Percentiles rank a stretch among this genome's conserved stretches.
These are phyloP conservation scores for Pipistrellus pipistrellus DNA, from an alignment of 2,797 vertebrate species.

Conservation along the genomic window DNA sequence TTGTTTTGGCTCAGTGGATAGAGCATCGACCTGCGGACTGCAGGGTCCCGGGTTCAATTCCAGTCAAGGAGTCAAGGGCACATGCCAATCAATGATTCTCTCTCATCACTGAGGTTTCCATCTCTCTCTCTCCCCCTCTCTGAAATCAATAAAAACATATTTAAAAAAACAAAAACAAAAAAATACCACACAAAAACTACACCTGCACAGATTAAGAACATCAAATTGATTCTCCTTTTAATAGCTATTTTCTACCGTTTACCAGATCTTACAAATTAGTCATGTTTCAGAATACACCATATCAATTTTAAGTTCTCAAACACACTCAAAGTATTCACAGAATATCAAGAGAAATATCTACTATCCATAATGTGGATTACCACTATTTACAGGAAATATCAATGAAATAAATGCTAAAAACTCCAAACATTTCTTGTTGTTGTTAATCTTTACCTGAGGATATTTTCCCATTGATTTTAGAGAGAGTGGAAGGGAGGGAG, in stretches of 20 bases:
- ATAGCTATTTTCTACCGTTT: not conserved
- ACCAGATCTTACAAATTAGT: not conserved
- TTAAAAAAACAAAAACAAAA: not conserved
- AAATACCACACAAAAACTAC: not conserved
- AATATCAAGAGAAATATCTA: constrained; percentile 45
- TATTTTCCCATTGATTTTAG: no score
- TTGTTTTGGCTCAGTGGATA: no score
- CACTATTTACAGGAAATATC: constrained; percentile 14
- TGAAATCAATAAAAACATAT: no score
- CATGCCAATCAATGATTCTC: no score
- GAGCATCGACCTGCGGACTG: no score
- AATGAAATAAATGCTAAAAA: constrained; percentile 57
- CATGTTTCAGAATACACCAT: constrained; percentile 18
- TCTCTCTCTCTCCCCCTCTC: no score
- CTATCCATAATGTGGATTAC: not conserved
- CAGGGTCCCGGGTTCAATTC: no score
- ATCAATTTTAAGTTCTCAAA: not conserved
- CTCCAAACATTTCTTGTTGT: no score
- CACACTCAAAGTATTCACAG: not conserved
- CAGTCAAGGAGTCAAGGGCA: no score
- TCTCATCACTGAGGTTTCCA: no score
- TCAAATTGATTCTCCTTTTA: constrained; percentile 40
- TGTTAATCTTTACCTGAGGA: no score
- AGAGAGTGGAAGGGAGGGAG: no score
- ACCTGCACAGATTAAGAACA: constrained; percentile 1